phyloP scores from a whole-genome alignment of 2,888 invertebrate genomes.

The Pristionchus exspectatus region DNA sequence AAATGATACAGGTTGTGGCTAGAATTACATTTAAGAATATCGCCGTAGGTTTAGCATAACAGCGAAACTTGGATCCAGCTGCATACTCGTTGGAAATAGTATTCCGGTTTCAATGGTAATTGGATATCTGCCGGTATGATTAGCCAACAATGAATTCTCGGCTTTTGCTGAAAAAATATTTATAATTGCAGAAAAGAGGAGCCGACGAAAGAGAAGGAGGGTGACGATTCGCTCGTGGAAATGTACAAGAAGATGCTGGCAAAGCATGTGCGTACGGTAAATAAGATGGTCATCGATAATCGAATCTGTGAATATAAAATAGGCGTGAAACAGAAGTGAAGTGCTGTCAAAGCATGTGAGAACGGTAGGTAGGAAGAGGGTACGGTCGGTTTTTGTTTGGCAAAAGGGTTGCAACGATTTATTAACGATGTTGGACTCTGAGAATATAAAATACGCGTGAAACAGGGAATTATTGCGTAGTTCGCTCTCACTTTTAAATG shows the following conservation, averaged over 20 bases:
- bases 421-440: too few species aligned
- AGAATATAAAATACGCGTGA: too few species aligned
- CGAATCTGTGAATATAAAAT: neutral
- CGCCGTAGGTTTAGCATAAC: too few species aligned
- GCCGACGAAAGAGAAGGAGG: neutral
- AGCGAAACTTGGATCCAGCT: too few species aligned
- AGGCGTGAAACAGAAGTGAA: too few species aligned
- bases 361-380: neutral
- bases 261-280: slow-evolving; percentile 45
- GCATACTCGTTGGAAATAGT: too few species aligned
- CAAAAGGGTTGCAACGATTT: too few species aligned
- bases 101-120: neutral
- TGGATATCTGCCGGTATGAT: neutral
- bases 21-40: too few species aligned
- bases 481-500: too few species aligned
- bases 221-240: slow-evolving; percentile 46
- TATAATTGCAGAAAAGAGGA: slow-evolving; percentile 39
- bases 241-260: slow-evolving; percentile 55
- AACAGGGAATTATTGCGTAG: too few species aligned
- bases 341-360: neutral
- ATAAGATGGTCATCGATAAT: neutral
- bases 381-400: neutral
- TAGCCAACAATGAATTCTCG: too few species aligned
- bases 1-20: neutral
- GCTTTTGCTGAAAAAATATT: neutral